phyloP scores from a whole-genome alignment of 2,888 invertebrate genomes.

The Machimus rusticus region DNA sequence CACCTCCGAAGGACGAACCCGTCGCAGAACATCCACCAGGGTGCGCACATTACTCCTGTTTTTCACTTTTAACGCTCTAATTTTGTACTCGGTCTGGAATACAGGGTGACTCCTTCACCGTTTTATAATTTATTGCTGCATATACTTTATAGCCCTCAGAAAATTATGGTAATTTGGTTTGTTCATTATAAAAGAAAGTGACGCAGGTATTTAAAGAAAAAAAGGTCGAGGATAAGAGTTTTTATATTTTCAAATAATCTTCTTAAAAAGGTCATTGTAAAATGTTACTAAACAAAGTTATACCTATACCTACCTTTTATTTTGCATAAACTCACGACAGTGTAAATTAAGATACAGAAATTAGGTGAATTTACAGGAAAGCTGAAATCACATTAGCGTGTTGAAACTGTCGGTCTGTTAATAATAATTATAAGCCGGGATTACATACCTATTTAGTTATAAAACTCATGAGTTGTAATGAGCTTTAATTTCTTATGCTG shows the following conservation, averaged over 20 bases:
- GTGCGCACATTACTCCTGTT: not conserved
- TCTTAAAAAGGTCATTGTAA: not conserved
- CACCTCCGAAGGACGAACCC: not conserved
- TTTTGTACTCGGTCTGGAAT: not conserved
- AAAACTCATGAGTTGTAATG: too few species aligned
- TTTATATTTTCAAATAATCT: not conserved
- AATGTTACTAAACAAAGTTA: not conserved
- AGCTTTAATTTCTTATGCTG: too few species aligned
- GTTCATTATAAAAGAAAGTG: not conserved
- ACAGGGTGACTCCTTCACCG: not conserved
- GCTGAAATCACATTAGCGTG: too few species aligned
- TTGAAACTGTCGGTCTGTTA: too few species aligned
- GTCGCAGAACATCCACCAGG: not conserved
- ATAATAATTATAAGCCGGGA: too few species aligned
- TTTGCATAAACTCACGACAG: not conserved
- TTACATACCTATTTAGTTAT: too few species aligned
- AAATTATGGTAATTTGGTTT: not conserved
- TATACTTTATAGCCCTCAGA: not conserved
- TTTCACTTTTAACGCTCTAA: not conserved
- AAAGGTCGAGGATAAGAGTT: not conserved
- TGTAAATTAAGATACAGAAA: not conserved
- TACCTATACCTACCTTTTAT: not conserved
- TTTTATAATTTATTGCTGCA: not conserved
- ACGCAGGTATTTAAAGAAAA: not conserved
- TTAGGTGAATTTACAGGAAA: not conserved